These are phyloP conservation scores for Tachyglossus aculeatus DNA, from an alignment of 2,797 vertebrate genomes.

Conservation along the genomic window DNA sequence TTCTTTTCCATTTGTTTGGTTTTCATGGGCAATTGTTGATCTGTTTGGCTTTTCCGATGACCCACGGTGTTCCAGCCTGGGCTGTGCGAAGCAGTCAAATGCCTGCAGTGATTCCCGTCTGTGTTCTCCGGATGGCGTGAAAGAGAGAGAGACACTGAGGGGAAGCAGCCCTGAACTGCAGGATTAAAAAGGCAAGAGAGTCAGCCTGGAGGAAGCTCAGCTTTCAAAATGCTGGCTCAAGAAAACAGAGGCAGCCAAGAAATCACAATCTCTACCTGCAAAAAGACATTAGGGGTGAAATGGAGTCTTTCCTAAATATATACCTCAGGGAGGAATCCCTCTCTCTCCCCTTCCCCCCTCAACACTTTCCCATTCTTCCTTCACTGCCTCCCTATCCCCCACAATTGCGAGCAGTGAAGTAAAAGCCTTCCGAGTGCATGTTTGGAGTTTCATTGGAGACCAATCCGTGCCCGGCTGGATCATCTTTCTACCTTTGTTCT, in stretches of 20 bases:
- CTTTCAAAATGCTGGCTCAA: slow-evolving; percentile 52
- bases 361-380: background rate
- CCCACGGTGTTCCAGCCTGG: slow-evolving; percentile 49
- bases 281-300: slow-evolving; percentile 52
- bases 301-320: slow-evolving; percentile 60
- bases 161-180: slow-evolving; percentile 19
- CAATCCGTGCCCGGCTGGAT: slow-evolving; percentile 46
- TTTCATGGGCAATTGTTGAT: slow-evolving; percentile 51
- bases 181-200: slow-evolving; percentile 48
- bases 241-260: slow-evolving; percentile 49
- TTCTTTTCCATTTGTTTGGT: slow-evolving; percentile 27
- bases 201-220: slow-evolving; percentile 36
- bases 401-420: slow-evolving; percentile 48
- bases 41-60: slow-evolving; percentile 52
- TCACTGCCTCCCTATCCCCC: background rate
- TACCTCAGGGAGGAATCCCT: slow-evolving; percentile 42
- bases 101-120: slow-evolving; percentile 61
- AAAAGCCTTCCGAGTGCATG: slow-evolving; percentile 31
- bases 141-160: slow-evolving; percentile 23
- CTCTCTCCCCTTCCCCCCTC: background rate
- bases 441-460: slow-evolving; percentile 32
- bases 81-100: slow-evolving; percentile 56
- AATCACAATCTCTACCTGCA: slow-evolving; percentile 60
- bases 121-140: slow-evolving; percentile 44
- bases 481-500: slow-evolving; percentile 69